These are phyloP conservation scores for Trichosurus vulpecula DNA, from an alignment of 2,797 vertebrate genomes.

Conservation along the genomic window DNA sequence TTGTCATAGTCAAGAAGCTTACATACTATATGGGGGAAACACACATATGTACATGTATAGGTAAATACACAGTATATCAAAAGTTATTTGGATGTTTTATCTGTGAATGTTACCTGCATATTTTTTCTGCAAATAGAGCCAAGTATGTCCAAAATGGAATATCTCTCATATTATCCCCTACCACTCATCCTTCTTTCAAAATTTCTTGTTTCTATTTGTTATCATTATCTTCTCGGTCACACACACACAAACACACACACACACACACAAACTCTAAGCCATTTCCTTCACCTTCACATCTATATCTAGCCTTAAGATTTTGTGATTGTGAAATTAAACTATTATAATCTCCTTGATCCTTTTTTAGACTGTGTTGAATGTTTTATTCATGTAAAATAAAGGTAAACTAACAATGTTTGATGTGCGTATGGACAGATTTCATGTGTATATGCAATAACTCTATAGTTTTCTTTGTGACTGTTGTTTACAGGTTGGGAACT, in stretches of 20 bases:
- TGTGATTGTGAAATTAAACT: background rate
- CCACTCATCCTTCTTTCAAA: background rate
- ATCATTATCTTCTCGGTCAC: background rate
- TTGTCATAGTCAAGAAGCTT: no score
- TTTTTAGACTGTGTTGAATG: background rate
- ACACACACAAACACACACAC: no score
- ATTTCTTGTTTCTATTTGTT: background rate
- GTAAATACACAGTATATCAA: no score
- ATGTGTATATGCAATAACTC: background rate
- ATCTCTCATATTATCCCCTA: background rate
- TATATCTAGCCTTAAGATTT: background rate
- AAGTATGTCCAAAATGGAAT: background rate
- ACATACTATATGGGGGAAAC: no score
- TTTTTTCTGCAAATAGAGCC: background rate
- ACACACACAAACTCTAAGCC: background rate
- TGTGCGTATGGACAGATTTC: background rate
- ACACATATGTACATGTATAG: no score
- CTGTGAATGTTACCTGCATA: background rate
- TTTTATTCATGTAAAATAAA: background rate
- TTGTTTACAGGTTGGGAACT: background rate
- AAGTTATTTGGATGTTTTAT: background rate
- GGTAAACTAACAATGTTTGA: background rate
- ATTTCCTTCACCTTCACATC: background rate
- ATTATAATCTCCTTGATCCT: background rate
- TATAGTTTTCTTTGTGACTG: background rate